Evolutionary conservation across 2,888 invertebrate species (phyloP).

Genomic region (Oligia fasciuncula): DNA sequence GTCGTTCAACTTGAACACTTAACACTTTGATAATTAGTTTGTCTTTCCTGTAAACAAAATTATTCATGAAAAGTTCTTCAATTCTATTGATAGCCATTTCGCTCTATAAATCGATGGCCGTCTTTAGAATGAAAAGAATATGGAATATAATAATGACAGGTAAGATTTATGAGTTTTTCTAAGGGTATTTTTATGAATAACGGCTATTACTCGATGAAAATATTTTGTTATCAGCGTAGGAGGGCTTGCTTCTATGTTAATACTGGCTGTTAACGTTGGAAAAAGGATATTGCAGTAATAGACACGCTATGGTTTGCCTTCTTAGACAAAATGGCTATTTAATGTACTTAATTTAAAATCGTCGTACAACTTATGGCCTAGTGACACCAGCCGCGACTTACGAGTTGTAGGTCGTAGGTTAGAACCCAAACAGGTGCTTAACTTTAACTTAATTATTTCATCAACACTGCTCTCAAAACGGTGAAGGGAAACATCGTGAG

Average conservation of each 20-base stretch:
- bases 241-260: not conserved
- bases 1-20: not conserved
- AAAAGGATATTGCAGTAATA: not conserved
- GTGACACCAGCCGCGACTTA: too few relatives aligned
- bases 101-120: slow-evolving; percentile 33
- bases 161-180: slow-evolving; percentile 50
- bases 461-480: too few relatives aligned
- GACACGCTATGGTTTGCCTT: not conserved
- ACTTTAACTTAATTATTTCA: too few relatives aligned
- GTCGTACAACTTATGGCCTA: not conserved
- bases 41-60: slow-evolving; percentile 6
- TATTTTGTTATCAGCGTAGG: slow-evolving; percentile 36
- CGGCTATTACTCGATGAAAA: slow-evolving; percentile 24
- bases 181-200: slow-evolving; percentile 52
- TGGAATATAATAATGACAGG: slow-evolving; percentile 50
- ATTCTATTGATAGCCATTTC: slow-evolving; percentile 4
- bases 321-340: too few relatives aligned
- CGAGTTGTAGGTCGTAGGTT: too few relatives aligned
- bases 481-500: too few relatives aligned
- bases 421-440: too few relatives aligned
- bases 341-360: not conserved
- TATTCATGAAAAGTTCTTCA: slow-evolving; percentile 7
- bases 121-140: slow-evolving; percentile 49
- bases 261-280: not conserved
- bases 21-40: slow-evolving; percentile 2